These are phyloP conservation scores for Coluber constrictor DNA, from an alignment of 2,797 vertebrate species.

Conservation along the genomic window DNA sequence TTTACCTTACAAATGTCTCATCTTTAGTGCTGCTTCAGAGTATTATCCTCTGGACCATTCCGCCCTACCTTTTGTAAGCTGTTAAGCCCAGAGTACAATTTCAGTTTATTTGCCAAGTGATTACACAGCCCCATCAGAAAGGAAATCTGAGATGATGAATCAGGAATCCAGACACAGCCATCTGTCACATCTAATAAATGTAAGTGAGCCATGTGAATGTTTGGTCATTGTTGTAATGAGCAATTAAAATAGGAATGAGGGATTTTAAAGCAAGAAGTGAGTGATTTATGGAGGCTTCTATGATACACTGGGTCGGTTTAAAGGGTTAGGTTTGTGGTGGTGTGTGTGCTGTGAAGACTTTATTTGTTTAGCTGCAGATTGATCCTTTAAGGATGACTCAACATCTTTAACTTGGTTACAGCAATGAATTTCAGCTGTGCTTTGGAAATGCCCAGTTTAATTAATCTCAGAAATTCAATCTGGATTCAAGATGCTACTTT, in stretches of 20 bases:
- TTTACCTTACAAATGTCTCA: not conserved
- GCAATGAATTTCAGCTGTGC: constrained; percentile 40
- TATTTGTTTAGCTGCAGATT: constrained; percentile 34
- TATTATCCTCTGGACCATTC: fast-evolving
- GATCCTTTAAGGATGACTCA: constrained; percentile 41
- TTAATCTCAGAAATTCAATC: constrained; percentile 56
- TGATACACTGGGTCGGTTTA: constrained; percentile 49
- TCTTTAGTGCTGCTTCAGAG: fast-evolving
- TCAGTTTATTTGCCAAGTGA: constrained; percentile 25
- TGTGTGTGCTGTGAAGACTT: constrained; percentile 41
- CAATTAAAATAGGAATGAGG: constrained; percentile 55
- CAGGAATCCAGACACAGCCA: constrained; percentile 7
- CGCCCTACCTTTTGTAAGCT: not conserved
- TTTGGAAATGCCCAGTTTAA: constrained; percentile 48
- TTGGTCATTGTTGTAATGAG: constrained; percentile 55
- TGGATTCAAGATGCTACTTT: constrained; percentile 63
- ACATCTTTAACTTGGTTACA: constrained; percentile 59
- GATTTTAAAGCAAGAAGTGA: constrained; percentile 35
- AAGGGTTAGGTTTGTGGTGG: constrained; percentile 34
- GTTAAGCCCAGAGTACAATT: not conserved
- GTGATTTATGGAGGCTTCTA: constrained; percentile 38
- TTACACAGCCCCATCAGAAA: constrained; percentile 16
- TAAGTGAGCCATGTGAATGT: not conserved
- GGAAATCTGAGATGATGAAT: constrained; percentile 30
- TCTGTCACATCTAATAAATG: constrained; percentile 40